phyloP scores from a whole-genome alignment of 2,113 vertebrate species.

The Oryzias melastigma region DNA sequence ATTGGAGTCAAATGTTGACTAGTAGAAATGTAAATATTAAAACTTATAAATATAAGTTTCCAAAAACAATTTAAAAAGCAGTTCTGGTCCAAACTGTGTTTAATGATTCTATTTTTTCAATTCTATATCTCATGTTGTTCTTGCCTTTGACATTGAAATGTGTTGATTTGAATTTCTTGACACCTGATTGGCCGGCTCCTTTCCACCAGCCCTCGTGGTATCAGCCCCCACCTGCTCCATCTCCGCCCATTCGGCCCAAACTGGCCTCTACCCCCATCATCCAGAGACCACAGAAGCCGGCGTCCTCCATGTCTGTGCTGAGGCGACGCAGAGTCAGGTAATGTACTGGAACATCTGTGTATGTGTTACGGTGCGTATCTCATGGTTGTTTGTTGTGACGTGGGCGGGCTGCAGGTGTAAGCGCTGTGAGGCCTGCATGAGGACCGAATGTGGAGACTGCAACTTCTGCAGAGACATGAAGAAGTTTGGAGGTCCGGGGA shows the following conservation, averaged over 20 bases:
- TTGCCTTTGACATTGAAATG: too few relatives aligned
- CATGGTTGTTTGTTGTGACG: background rate
- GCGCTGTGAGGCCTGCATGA: conserved; percentile 91
- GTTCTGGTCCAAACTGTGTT: background rate
- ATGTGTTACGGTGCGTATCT: background rate
- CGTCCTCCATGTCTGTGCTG: conserved; percentile 87
- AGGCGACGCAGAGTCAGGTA: conserved; percentile 86
- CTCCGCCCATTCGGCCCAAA: conserved; percentile 51
- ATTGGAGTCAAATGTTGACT: too few relatives aligned
- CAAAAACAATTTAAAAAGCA: too few relatives aligned
- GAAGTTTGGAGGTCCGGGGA: conserved; percentile 92
- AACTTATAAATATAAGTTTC: too few relatives aligned
- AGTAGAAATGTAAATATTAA: too few relatives aligned
- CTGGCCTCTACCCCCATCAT: conserved; percentile 71
- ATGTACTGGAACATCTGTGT: background rate
- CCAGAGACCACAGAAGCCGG: conserved; percentile 78
- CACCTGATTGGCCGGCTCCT: background rate
- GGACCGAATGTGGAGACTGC: conserved; percentile 91
- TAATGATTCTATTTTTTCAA: background rate
- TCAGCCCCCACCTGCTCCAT: conserved; percentile 65
- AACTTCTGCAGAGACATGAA: conserved; percentile 97
- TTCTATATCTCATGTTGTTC: too few relatives aligned
- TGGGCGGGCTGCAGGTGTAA: conserved; percentile 74
- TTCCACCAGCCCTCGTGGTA: conserved; percentile 73
- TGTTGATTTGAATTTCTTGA: too few relatives aligned